Base-by-base conservation (phyloP, 2,797 vertebrate genomes). In the Cynopterus sphinx region DNA sequence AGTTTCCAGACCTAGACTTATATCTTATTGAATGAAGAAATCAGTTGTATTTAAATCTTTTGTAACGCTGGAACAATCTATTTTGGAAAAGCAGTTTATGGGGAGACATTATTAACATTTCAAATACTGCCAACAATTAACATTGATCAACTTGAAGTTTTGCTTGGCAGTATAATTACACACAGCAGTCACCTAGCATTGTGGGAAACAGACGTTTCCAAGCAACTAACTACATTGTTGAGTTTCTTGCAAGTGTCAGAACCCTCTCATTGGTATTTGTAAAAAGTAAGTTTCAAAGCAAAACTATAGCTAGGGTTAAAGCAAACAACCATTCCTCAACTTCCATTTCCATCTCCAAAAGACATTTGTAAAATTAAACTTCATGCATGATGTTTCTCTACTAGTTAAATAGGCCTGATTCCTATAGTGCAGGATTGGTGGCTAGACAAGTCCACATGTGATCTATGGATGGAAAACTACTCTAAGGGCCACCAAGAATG, bases 161-260 rank as follows among this genome's bases (percentile, higher is more conserved):
- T 77, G 73, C 91, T 97, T 83, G 92, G 26, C 0, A 6, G 75
- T 65, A 65, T 86, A 97, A 98, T 96, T 97, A 89, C 0, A 84
- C 89, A 90, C 39, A 93, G 93, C 85, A 96, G 95, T 96, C 98
- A 98, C 97, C 96, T 96, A 85, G 95, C 68, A 94, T 79, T 96
- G 57, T 82, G 88, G 94, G 93, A 55, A 94, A 97, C 77, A 96
- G 90, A 86, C 0, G 96, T 98, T 98, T 96, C 98, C 87, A 98
- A 96, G 98, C 97, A 98, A 98, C 98, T 75, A 28, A 98, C 97
- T 82, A 16, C 79, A 73, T 39, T 51, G 49, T n/a, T 74, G 88
- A 5, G 7, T 81, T 89, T 96, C 94, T 82, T 97, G 87, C 70
- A 95, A 97, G 91, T 89, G 82, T 97, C 94, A 96, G 96, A 95